Base-by-base conservation (phyloP, 2,888 invertebrate genomes). In the Teinopalpus imperialis region DNA sequence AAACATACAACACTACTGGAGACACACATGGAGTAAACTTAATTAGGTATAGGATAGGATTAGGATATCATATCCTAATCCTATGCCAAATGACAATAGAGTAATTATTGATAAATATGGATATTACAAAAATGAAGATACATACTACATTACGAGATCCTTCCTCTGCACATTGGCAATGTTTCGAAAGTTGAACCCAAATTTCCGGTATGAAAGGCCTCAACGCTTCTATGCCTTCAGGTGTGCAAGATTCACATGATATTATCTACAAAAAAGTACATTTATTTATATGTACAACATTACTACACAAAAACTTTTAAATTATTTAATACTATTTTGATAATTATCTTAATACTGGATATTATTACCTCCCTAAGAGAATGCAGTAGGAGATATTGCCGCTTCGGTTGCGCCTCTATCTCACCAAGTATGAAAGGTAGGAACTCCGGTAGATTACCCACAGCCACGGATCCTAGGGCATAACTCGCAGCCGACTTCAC, bases 331-430 rank as follows among this genome's bases (percentile, higher is more conserved):
- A n/a, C n/a, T n/a, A n/a, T n/a, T n/a, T n/a, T n/a, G n/a, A n/a
- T n/a, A n/a, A n/a, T n/a, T n/a, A n/a, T n/a, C n/a, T n/a, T n/a
- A n/a, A n/a, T n/a, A n/a, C n/a, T n/a, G n/a, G n/a, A n/a, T n/a
- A n/a, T n/a, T n/a, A n/a, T n/a, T n/a, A 96, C 98, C 92, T 99
- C 99, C 91, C 99, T 98, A 3, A 99, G 89, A 1, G 99, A 98
- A 85, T 99, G 99, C 49, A 99, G 86, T 37, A 99, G 89, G 23
- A 99, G 90, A 77, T 99, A 99, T 74, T 99, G 99, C 45, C 97
- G 90, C 74, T 96, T 97, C 0, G 98, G 97, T 70, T 98, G 97
- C 23, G 94, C 94, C 64, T 97, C 96, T 54, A 99, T 99, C 85
- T 99, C 98, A 47, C 94, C 91, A 27, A 99, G 89, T 52, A 99